phyloP scores from a whole-genome alignment of 2,113 vertebrate species.

The Rallus limicola region DNA sequence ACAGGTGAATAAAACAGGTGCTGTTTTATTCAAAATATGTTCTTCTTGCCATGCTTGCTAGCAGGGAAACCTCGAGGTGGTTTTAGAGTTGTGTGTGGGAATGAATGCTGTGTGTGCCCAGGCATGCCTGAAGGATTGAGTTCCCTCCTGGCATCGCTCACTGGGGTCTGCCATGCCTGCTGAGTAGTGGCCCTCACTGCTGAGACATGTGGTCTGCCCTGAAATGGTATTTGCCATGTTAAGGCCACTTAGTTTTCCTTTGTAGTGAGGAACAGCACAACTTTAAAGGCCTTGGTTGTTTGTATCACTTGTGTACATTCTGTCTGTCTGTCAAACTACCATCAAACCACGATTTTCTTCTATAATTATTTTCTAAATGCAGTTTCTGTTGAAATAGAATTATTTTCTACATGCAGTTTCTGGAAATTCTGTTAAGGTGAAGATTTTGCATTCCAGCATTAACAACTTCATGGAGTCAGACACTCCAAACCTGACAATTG shows the following conservation, averaged over 20 bases:
- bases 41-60: background rate
- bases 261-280: background rate
- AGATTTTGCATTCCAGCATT: background rate
- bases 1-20: no score
- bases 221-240: background rate
- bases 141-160: background rate
- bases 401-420: background rate
- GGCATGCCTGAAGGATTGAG: background rate
- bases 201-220: background rate
- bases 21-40: background rate
- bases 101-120: background rate
- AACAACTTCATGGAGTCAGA: background rate
- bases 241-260: background rate
- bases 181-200: fast-evolving
- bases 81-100: background rate
- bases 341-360: background rate
- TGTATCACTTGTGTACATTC: background rate
- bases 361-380: background rate
- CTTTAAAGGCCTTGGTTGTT: background rate
- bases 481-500: background rate
- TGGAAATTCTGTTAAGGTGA: background rate
- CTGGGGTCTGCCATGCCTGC: background rate
- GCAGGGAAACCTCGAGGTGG: fast-evolving
- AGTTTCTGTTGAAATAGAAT: background rate
- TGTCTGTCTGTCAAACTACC: background rate